Base-by-base conservation (phyloP, 23 tunicate genomes). In the Oikopleura vanhoeffeni region DNA sequence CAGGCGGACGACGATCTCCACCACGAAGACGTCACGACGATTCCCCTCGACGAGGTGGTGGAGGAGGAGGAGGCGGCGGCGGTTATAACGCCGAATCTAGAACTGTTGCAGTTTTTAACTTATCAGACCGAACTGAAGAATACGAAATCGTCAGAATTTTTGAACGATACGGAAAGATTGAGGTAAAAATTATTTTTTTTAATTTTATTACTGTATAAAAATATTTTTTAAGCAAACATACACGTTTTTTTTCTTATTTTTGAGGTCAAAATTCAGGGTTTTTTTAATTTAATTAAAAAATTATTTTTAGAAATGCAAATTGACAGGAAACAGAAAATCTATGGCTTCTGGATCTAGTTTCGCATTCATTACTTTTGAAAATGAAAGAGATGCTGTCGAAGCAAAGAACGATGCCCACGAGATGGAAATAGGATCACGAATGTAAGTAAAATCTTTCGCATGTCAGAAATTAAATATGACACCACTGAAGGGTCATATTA, bases 351-450 rank as follows among this genome's bases (percentile, higher is more conserved):
- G n/a, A 18, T 18, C 79, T 3, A 38, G 79, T 2, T 71, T 24
- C 32, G 79, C 79, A 18, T 71, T 71, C 38, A 32, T 71, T 2
- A 71, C 79, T 2, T 71, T 71, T 71, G 79, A 71, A 71, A 71
- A 30, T 2, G 32, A 2, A 30, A 38, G 32, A 2, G 79, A 71
- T 30, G 27, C 34, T 30, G 35, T 2, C 2, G 79, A 28, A 71
- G 79, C 79, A 4, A 71, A 71, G 35, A 30, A 71, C 3, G 79
- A 71, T 32, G 79, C 79, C 32, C 79, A 71, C 35, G 79, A 38
- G 32, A 71, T 71, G 79, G 79, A 71, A 2, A 71, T 71, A 18
- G 79, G 32, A 2, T 33, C 36, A 30, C 27, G 35, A 18, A 71
- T 32, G 79, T 71, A 71, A 30, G 79, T 18, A 71, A 2, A 18